Conservation (phyloP, 1,140 invertebrate species). For the Drosophila triauraria region DNA sequence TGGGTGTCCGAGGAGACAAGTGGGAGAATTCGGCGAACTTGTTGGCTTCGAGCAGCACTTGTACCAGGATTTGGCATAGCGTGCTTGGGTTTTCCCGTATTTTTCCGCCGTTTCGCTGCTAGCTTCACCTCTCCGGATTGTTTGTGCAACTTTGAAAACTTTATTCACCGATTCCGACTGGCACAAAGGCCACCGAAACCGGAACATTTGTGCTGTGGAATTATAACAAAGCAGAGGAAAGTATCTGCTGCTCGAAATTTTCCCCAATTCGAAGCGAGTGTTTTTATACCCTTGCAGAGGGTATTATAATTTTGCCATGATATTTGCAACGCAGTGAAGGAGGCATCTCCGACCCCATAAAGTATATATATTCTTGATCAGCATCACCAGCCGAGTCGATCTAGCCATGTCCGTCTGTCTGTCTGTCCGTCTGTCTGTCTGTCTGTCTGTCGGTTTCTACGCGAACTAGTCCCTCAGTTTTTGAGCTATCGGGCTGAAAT, state of each 20-base stretch:
- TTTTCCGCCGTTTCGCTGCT: conserved; percentile 11
- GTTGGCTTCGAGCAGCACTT: conserved; percentile 53
- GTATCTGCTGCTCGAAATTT: conserved; percentile 48
- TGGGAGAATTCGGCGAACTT: conserved; percentile 47
- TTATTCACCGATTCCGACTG: conserved; percentile 67
- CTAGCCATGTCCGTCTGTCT: too few relatives aligned
- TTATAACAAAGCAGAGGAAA: conserved; percentile 59
- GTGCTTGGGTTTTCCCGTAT: conserved; percentile 9
- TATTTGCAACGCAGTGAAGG: too few relatives aligned
- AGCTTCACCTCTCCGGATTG: conserved; percentile 18
- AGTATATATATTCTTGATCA: too few relatives aligned
- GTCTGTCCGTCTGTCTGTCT: too few relatives aligned
- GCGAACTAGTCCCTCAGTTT: too few relatives aligned
- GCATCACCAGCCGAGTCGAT: too few relatives aligned
- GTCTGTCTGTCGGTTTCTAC: too few relatives aligned
- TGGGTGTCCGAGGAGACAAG: conserved; percentile 24
- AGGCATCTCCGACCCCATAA: too few relatives aligned
- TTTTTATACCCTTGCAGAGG: too few relatives aligned
- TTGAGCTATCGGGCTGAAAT: too few relatives aligned
- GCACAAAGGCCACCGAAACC: conserved; percentile 47
- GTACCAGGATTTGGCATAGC: conserved; percentile 56
- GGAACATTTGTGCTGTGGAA: conserved; percentile 52
- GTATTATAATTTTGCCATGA: too few relatives aligned
- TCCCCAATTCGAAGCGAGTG: conserved; percentile 23
- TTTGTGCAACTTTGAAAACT: conserved; percentile 74